phyloP scores from a whole-genome alignment of 2,113 vertebrate genomes.

The Otolemur garnettii region DNA sequence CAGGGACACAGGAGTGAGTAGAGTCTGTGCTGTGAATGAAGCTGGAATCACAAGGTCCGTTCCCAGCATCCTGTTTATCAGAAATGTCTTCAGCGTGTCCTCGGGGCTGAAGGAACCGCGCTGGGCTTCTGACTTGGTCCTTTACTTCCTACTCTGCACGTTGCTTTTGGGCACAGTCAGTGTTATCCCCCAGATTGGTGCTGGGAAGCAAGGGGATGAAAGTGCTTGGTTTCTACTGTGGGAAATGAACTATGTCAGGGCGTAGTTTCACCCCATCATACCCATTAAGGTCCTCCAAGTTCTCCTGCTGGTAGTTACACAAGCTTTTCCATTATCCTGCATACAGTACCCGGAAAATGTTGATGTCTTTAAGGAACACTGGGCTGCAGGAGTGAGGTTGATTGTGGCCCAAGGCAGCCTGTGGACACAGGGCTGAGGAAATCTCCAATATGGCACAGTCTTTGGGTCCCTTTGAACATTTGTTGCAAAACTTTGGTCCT shows the following conservation, averaged over 20 bases:
- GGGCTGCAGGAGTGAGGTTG: not conserved
- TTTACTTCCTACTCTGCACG: not conserved
- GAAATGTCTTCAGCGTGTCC: not conserved
- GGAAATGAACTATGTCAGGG: not conserved
- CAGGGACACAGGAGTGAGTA: not conserved
- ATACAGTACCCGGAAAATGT: not conserved
- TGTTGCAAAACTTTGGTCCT: not conserved
- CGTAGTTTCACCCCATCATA: not conserved
- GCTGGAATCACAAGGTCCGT: not conserved
- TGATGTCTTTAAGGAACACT: not conserved
- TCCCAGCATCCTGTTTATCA: not conserved
- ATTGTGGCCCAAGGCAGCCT: not conserved
- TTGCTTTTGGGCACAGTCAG: not conserved
- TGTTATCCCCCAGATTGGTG: not conserved
- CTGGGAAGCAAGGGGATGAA: not conserved
- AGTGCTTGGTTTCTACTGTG: not conserved
- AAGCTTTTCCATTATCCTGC: not conserved
- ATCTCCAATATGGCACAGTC: not conserved
- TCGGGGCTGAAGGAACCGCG: rapidly evolving
- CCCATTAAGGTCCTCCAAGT: not conserved
- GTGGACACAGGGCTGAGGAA: not conserved
- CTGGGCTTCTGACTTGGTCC: not conserved
- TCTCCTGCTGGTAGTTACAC: not conserved
- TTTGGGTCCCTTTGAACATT: not conserved
- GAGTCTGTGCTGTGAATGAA: not conserved